Evolutionary conservation across 2,797 vertebrate species (phyloP).

Genomic region (Spinus pinus): DNA sequence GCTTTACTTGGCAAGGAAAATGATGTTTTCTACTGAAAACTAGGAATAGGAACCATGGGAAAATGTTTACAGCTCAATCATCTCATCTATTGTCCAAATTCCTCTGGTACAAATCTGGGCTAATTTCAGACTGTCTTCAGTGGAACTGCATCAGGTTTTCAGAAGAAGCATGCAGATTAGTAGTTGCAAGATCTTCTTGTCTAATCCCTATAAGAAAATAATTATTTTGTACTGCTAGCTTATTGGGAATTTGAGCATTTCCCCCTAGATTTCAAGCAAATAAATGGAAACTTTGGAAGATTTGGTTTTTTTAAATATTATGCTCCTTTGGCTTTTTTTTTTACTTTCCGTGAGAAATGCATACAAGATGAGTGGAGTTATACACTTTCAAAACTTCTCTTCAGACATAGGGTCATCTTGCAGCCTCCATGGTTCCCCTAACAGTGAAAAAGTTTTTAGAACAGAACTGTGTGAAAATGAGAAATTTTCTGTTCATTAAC

Average conservation of each 20-base stretch:
- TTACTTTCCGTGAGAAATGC: neutral
- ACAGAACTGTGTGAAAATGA: neutral
- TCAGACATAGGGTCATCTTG: neutral
- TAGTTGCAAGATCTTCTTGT: neutral
- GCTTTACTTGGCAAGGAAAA: neutral
- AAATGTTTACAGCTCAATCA: neutral
- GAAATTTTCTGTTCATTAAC: neutral
- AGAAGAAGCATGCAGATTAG: neutral
- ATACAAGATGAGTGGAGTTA: neutral
- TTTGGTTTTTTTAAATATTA: neutral
- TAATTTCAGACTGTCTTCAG: neutral
- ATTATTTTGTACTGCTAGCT: neutral
- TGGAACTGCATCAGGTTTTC: neutral
- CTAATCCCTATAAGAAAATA: neutral
- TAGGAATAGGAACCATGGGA: neutral
- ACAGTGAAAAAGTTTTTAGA: neutral
- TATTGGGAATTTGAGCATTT: neutral
- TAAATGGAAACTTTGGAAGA: neutral
- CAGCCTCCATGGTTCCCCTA: neutral
- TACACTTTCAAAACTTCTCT: neutral
- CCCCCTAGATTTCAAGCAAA: neutral
- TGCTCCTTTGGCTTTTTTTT: neutral
- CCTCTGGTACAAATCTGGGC: neutral
- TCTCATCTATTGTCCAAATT: neutral
- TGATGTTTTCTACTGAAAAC: neutral